Percentiles rank a stretch among this genome's conserved stretches.
phyloP scores from a whole-genome alignment of 2,888 invertebrate genomes.

The Achlya flavicornis region DNA sequence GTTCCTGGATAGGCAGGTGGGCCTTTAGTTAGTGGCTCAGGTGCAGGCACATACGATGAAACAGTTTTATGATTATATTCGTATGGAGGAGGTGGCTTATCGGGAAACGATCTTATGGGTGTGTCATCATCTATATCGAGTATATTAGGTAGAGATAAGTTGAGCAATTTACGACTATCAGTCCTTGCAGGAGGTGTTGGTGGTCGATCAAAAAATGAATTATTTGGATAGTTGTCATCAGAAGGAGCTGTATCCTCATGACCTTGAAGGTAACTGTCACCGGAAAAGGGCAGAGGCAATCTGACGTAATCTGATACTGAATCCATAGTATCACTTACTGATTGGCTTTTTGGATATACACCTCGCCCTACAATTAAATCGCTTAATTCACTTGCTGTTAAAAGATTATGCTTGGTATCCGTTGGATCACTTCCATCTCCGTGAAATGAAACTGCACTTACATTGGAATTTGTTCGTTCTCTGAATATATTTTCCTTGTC shows the following conservation, averaged over 20 bases:
- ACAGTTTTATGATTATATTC: constrained; percentile 86
- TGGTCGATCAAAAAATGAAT: constrained; percentile 81
- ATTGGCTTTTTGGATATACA: constrained; percentile 88
- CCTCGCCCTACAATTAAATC: constrained; percentile 92
- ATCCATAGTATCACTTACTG: constrained; percentile 93
- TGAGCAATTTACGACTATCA: constrained; percentile 83
- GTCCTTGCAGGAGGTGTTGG: constrained; percentile 89
- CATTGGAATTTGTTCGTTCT: constrained; percentile 89
- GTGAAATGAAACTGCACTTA: constrained; percentile 92
- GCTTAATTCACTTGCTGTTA: constrained; percentile 92
- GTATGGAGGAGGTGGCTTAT: constrained; percentile 88
- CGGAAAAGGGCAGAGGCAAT: constrained; percentile 84
- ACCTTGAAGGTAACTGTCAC: constrained; percentile 84
- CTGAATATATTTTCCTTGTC: constrained; percentile 82
- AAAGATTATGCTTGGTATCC: constrained; percentile 88
- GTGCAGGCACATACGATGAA: constrained; percentile 52
- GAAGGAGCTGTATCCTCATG: constrained; percentile 85
- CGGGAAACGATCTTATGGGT: constrained; percentile 54
- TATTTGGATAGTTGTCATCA: constrained; percentile 78
- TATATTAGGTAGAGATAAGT: constrained; percentile 77
- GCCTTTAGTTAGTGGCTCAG: constrained; percentile 74
- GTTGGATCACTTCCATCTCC: constrained; percentile 96
- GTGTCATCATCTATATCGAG: constrained; percentile 64
- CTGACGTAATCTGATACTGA: constrained; percentile 96
- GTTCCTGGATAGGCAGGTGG: constrained; percentile 87